A percentile compares a stretch with the other conserved stretches of the same genome.
phyloP scores from a whole-genome alignment of 2,888 invertebrate species.

The Spisula solida region DNA sequence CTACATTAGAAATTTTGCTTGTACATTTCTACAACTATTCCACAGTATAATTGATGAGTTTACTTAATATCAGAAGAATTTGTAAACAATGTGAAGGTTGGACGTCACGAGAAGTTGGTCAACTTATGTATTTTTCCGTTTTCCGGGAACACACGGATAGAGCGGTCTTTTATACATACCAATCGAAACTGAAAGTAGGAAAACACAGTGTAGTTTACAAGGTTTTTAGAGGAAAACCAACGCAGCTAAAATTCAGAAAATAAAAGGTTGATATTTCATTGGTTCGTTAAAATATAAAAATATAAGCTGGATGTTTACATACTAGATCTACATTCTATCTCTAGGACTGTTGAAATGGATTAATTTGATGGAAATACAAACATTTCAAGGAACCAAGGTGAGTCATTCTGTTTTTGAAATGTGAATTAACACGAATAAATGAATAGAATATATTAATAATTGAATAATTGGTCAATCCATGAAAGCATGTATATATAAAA shows the following conservation, averaged over 20 bases:
- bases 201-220: background rate
- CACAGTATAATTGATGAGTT: no score
- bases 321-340: background rate
- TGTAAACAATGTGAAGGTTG: no score
- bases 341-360: background rate
- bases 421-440: no score
- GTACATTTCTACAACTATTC: no score
- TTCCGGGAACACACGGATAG: background rate
- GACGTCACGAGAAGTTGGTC: no score
- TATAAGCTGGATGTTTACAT: background rate
- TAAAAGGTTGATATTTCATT: background rate
- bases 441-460: no score
- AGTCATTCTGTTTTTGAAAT: background rate
- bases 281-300: background rate
- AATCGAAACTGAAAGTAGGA: slow-evolving; percentile 24
- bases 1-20: no score
- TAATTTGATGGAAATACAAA: background rate
- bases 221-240: background rate
- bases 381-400: background rate
- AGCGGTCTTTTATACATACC: background rate
- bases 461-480: no score
- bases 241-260: background rate
- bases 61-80: no score
- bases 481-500: no score
- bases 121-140: background rate